Base-by-base conservation (phyloP, 2,113 vertebrate genomes). In the Condylura cristata region DNA sequence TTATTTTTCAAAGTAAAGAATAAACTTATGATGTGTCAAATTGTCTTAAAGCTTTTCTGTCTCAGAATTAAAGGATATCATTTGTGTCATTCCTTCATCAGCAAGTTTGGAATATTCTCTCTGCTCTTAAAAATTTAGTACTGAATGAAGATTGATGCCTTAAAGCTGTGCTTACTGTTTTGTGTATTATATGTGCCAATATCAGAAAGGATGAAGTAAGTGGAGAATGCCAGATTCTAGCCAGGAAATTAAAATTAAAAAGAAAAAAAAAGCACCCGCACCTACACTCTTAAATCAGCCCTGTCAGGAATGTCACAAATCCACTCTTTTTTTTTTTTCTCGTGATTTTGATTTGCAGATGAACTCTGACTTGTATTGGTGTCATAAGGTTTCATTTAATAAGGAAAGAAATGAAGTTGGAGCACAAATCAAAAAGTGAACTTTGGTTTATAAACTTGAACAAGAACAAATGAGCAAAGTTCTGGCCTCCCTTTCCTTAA, bases 181-280 rank as follows among this genome's bases (percentile, higher is more conserved):
- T 58, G 8, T 2, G 7, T 34, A 24, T 74, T 51, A 12, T 12
- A 75, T 58, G n/a, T 87, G 60, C 53, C 30, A 44, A 41, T 72
- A 61, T 85, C 39, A 84, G 13, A 78, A 95, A 61, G 26, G 34
- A 26, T 60, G 14, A 96, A 94, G 22, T 74, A 39, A 83, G 24
- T 41, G 16, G 65, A 71, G 81, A 70, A 70, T 83, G 81, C 9
- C 87, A 94, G 63, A 53, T 90, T 37, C 32, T 81, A 96, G 53
- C 20, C 91, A 97, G 74, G 48, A 93, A 95, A 94, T 90, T 94
- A 74, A 89, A 75, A 79, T 44, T 90, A 88, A 90, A 17, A 51
- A 44, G 75, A 86, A 66, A 51, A 41, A 28, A 26, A 60, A 60
- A 41, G 41, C 10, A 44, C 2, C 9, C 63, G 44, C n/a, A 53